Evolutionary conservation across 1,140 invertebrate species (phyloP).

Genomic region (Cherax quadricarinatus): DNA sequence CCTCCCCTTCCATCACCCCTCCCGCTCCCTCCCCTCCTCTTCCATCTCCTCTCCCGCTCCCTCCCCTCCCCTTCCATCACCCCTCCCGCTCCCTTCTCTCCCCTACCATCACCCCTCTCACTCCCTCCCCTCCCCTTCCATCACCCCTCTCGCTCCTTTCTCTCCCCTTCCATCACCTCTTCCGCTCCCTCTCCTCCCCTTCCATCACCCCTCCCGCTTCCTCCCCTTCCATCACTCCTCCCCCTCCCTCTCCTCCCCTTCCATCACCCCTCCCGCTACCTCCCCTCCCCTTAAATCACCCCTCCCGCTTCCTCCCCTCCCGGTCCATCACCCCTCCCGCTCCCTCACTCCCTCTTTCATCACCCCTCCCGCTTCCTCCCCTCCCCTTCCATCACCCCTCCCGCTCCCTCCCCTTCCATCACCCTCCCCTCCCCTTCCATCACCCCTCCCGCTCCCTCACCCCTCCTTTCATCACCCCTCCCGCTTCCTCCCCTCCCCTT

Average conservation of each 20-base stretch:
- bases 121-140: neutral
- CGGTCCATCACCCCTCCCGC: neutral
- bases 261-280: neutral
- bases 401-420: neutral
- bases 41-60: neutral
- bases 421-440: no score
- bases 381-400: neutral
- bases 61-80: neutral
- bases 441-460: neutral
- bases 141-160: neutral
- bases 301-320: no score
- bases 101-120: conserved; percentile 4
- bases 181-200: no score
- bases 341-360: no score
- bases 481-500: neutral
- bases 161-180: neutral
- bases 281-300: neutral
- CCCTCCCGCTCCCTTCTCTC: no score
- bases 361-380: neutral
- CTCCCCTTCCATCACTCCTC: conserved; percentile 29
- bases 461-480: neutral
- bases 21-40: neutral
- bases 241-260: neutral
- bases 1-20: conserved; percentile 33
- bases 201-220: neutral